phyloP scores from a whole-genome alignment of 2,113 vertebrate genomes.

The Carettochelys insculpta region DNA sequence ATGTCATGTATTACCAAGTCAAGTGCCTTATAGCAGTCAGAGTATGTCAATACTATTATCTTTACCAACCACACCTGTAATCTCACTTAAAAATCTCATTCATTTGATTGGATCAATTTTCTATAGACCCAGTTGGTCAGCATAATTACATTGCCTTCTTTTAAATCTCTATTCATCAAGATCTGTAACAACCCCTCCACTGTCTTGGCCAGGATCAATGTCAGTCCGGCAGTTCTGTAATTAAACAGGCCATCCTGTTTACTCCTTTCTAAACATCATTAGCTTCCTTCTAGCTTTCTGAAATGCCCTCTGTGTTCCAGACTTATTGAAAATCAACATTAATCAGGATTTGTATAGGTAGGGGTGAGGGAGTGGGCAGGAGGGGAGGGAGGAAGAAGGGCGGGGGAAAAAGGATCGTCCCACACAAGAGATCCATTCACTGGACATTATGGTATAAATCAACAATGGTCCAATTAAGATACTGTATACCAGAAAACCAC shows the following conservation, averaged over 20 bases:
- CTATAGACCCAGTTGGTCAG: not conserved
- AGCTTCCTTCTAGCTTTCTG: not conserved
- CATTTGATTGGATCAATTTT: not conserved
- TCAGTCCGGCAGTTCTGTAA: not conserved
- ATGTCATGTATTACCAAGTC: not conserved
- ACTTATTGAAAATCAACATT: not conserved
- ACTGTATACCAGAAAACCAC: too few species aligned
- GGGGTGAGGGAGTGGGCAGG: too few species aligned
- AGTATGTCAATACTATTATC: not conserved
- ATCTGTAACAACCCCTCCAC: not conserved
- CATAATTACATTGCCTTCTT: not conserved
- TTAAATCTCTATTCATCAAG: not conserved
- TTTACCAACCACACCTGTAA: not conserved
- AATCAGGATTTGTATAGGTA: too few species aligned
- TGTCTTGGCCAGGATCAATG: not conserved
- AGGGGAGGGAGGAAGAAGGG: too few species aligned
- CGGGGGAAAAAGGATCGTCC: too few species aligned
- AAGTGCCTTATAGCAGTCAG: not conserved
- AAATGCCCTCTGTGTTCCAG: not conserved
- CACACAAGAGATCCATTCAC: too few species aligned
- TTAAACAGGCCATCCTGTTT: not conserved
- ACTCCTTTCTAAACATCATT: not conserved
- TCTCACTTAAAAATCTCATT: not conserved
- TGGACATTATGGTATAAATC: too few species aligned
- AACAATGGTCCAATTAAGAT: too few species aligned